Evolutionary conservation across 1,140 invertebrate genomes (phyloP).

Genomic region (Temnothorax curvispinosus): DNA sequence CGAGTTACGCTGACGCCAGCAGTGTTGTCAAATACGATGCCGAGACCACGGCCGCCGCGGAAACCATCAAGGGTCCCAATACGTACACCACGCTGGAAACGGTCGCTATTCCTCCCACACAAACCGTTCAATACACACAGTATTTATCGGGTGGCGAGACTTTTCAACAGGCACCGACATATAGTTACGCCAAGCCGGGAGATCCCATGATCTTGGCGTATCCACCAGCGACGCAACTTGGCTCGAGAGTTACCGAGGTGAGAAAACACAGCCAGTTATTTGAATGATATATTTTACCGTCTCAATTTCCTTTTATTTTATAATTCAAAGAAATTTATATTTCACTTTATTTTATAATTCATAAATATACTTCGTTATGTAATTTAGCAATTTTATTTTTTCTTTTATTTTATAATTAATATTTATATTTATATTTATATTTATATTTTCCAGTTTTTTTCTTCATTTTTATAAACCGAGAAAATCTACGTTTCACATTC

Average conservation of each 20-base stretch:
- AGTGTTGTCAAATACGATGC: slow-evolving; percentile 64
- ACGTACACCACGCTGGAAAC: slow-evolving; percentile 84
- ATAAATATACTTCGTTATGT: no score
- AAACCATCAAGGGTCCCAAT: slow-evolving; percentile 79
- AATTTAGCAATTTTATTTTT: no score
- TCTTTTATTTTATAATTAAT: no score
- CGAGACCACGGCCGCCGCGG: slow-evolving; percentile 68
- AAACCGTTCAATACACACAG: slow-evolving; percentile 81
- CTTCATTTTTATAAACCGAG: neutral
- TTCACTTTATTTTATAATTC: no score
- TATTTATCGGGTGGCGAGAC: slow-evolving; percentile 78
- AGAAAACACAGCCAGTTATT: neutral
- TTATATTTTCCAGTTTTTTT: neutral
- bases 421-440: no score
- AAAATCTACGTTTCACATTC: neutral
- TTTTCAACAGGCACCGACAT: slow-evolving; percentile 78
- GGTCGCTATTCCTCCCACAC: slow-evolving; percentile 78
- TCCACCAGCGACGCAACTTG: slow-evolving; percentile 78
- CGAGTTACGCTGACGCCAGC: slow-evolving; percentile 56
- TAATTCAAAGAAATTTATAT: no score
- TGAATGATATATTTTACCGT: no score
- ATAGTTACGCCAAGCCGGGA: slow-evolving; percentile 79
- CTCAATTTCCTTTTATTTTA: no score
- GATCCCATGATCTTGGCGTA: slow-evolving; percentile 78
- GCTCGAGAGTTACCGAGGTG: slow-evolving; percentile 77